Conservation (phyloP, 2,888 invertebrate genomes). For the Pheosia gnoma region DNA sequence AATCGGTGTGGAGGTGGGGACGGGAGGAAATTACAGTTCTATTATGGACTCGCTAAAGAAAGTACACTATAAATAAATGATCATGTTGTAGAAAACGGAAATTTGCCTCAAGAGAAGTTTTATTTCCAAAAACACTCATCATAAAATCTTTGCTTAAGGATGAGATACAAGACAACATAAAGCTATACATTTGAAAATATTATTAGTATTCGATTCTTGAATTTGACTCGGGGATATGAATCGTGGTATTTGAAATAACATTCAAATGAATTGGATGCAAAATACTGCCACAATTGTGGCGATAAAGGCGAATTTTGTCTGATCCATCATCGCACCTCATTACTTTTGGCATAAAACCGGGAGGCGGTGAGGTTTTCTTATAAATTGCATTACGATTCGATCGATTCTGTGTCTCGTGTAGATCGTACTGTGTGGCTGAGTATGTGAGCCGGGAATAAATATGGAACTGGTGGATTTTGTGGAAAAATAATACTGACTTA, state of each 20-base stretch:
- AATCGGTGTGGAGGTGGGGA: too few relatives aligned
- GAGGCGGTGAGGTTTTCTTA: slow-evolving; percentile 62
- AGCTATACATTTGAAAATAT: slow-evolving; percentile 28
- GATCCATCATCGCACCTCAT: slow-evolving; percentile 61
- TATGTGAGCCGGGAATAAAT: not conserved
- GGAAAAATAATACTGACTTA: too few relatives aligned
- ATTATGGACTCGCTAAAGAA: too few relatives aligned
- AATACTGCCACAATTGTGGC: slow-evolving; percentile 49
- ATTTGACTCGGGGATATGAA: slow-evolving; percentile 34
- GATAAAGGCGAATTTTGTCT: slow-evolving; percentile 51
- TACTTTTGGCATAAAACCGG: slow-evolving; percentile 59
- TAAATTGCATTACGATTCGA: slow-evolving; percentile 69
- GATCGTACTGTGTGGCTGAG: not conserved
- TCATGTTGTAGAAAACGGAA: too few relatives aligned
- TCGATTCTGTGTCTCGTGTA: slow-evolving; percentile 51
- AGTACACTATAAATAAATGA: too few relatives aligned
- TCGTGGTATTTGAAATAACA: slow-evolving; percentile 39
- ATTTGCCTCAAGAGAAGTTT: not conserved
- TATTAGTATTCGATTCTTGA: slow-evolving; percentile 34
- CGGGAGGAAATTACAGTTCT: too few relatives aligned
- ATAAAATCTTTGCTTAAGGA: not conserved
- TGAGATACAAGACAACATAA: slow-evolving; percentile 11
- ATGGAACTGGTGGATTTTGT: too few relatives aligned
- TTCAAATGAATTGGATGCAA: slow-evolving; percentile 50
- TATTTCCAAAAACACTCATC: slow-evolving; percentile 4